Evolutionary conservation across 2,888 invertebrate genomes (phyloP), one percentile per base, ranked within the genome.

Genomic region (Microchrysa polita): DNA sequence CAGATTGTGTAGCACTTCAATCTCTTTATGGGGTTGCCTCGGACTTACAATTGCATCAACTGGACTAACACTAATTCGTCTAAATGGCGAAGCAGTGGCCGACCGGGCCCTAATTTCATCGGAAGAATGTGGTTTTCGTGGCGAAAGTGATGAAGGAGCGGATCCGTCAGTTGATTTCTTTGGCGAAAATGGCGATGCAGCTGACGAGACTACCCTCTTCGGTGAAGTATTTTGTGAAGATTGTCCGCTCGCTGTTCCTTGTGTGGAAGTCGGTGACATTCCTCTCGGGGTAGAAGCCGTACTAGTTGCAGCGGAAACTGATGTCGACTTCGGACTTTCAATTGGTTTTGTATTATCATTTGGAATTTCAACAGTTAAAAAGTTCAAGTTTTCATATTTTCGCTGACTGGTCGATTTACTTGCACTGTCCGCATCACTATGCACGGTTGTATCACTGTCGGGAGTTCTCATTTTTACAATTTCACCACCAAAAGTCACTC

Each of bases 401-500:
- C 0, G 67, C 10, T 0, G 60, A 48, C 48, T 10, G 5, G 16
- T 2, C 34, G 16, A 65, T 48, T 22, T 48, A 57, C 34, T 34
- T 59, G 55, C 60, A 72, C 27, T 65, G 75, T 88, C 87, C 52
- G 87, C 87, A 80, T 89, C 89, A 79, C 88, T 89, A 12, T 87
- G 87, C 1, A 80, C 79, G 34, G 89, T 86, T 72, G 90, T 90
- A 80, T 94, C 94, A 82, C 93, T 93, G 78, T 94, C 94, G 0
- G 94, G 94, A 14, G 94, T 94, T 76, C 94, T 86, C 83, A 94
- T 88, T 86, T 94, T 94, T 2, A 94, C 91, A 77, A 93, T 88
- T 84, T 94, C 94, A n/a, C 94, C 94, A 4, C 94, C 94, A 78
- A 94, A 94, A 65, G 93, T 90, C 9, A 94, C 94, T 79, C 93